Base-by-base conservation (phyloP, 2,888 invertebrate genomes). In the Crossocerus cetratus region DNA sequence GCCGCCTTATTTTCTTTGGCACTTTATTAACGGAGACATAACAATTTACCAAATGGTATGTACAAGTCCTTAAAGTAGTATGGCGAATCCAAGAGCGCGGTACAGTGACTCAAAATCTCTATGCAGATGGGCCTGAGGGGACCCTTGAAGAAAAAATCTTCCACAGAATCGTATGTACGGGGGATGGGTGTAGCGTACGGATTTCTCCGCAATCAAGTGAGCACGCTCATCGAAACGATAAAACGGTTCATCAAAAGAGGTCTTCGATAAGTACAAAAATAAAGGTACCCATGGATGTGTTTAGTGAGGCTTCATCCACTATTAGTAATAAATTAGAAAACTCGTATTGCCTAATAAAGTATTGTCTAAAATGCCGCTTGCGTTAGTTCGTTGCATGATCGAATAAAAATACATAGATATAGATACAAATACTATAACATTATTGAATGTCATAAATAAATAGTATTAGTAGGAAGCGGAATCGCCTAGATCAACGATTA, bases 1-100 rank as follows among this genome's bases (percentile, higher is more conserved):
- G n/a, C n/a, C n/a, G n/a, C n/a, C n/a, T 8, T 57, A 21, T 72
- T 89, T 88, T 89, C 89, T 89, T 89, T 89, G 89, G 89, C 87
- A 89, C 87, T 89, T 89, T 89, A 89, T 88, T 88, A 82, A 83
- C 81, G 77, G 72, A 74, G 80, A 71, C 74, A 76, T 86, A 85
- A 86, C 82, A 85, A 84, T 76, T 84, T 84, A 80, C 62, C 76
- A 85, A 80, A 76, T 70, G 66, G 65, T 87, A 87, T 88, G 73
- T 88, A 89, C 88, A 88, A 80, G 80, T 79, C 53, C 85, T 87
- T 88, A 88, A 72, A 74, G 69, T 88, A 89, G 84, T 88, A 89
- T 89, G 89, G 89, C 88, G 81, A 84, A 78, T 77, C 56, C 70
- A 69, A 70, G 75, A 74, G 72, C 62, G 73, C 74, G 60, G 80